phyloP scores from a whole-genome alignment of 2,888 invertebrate species.

The Mactromeris polynyma region DNA sequence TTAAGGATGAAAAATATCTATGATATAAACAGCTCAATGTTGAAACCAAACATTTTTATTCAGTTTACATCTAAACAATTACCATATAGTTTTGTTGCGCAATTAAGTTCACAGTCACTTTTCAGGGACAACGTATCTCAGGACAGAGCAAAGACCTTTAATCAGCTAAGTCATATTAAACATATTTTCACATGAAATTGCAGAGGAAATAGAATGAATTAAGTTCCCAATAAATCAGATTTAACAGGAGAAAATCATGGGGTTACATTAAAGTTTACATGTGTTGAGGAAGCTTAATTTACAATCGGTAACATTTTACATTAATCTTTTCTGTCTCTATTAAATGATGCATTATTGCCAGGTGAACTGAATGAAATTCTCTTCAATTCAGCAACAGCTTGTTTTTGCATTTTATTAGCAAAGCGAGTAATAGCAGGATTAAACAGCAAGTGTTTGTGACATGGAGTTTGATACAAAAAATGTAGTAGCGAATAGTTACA shows the following conservation, averaged over 20 bases:
- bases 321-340: conserved; percentile 18
- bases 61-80: not conserved
- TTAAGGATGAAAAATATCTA: not conserved
- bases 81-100: not conserved
- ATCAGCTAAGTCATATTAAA: not conserved
- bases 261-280: conserved; percentile 20
- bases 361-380: conserved; percentile 18
- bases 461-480: not conserved
- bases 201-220: conserved; percentile 13
- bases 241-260: conserved; percentile 9
- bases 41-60: not conserved
- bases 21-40: not conserved
- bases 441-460: conserved; percentile 1
- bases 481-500: not conserved
- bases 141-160: not conserved
- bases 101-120: not conserved
- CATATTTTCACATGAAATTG: conserved; percentile 1
- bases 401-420: not conserved
- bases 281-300: conserved; percentile 22
- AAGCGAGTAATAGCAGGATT: not conserved
- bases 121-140: no score
- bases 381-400: not conserved
- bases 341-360: conserved; percentile 20
- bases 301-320: conserved; percentile 26
- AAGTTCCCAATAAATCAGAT: conserved; percentile 12